A percentile compares a stretch with the other conserved stretches of the same genome.
Conservation (phyloP, 2,113 vertebrate species). For the Monarcha castaneiventris region DNA sequence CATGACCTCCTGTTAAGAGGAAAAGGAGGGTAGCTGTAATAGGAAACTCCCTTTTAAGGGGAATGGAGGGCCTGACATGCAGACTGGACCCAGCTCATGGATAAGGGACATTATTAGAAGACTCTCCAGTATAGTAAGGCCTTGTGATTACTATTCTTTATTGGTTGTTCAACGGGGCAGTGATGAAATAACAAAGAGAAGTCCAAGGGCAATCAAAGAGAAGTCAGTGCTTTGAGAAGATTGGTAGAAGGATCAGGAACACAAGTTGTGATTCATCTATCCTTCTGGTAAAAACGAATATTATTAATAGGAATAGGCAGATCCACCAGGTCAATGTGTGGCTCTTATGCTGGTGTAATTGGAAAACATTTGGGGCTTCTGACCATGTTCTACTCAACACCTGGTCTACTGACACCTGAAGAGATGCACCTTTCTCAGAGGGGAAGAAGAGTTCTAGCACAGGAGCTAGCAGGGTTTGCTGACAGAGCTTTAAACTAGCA, state of each 20-base stretch:
- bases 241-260: not conserved
- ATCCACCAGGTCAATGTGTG: not conserved
- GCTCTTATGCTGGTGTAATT: not conserved
- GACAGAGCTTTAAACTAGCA: not conserved
- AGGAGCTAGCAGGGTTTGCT: not conserved
- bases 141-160: not conserved
- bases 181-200: not conserved
- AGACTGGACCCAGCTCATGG: not conserved
- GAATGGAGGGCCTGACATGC: not conserved
- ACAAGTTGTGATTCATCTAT: fast-evolving
- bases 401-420: not conserved
- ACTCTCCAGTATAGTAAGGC: not conserved
- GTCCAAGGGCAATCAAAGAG: not conserved
- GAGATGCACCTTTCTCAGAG: not conserved
- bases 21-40: not conserved
- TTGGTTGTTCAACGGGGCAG: not conserved
- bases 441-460: not conserved
- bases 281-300: not conserved
- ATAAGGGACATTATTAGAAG: not conserved
- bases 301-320: not conserved
- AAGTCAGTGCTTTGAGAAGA: not conserved
- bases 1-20: not conserved
- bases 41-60: not conserved
- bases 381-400: not conserved
- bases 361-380: not conserved